Base-by-base conservation (phyloP, 2,888 invertebrate species). In the Leucophora obtusa region DNA sequence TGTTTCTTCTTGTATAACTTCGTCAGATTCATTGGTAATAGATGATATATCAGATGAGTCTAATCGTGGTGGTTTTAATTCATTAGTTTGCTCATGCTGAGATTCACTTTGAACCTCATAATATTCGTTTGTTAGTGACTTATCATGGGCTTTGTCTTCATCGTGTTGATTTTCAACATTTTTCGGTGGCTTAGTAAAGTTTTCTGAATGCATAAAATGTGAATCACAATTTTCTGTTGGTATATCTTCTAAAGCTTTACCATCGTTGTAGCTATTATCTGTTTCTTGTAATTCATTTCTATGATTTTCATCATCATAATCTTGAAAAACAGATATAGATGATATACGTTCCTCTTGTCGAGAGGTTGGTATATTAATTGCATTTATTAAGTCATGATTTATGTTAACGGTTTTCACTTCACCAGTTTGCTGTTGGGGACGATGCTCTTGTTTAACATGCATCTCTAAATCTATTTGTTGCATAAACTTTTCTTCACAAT, bases 371-470 rank as follows among this genome's bases (percentile, higher is more conserved):
- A 18, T 38, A 11, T 38, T 28, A 7, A 11, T 60, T 18, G 38
- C 9, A 21, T 51, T 58, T 18, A 18, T 17, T 56, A 5, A 9
- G 8, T 47, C 21, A 14, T 17, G 38, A 18, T 28, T n/a, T 24
- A 8, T 33, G 4, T 4, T 4, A 4, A 0, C 0, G 15, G n/a
- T 35, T 18, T 43, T 10, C 15, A 15, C 2, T 28, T 24, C n/a
- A 24, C 5, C 11, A 0, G 15, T 54, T 10, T 54, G 14, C 17
- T n/a, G 24, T 28, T 72, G n/a, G 10, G 14, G 7, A 18, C 60
- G 58, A 76, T 82, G 83, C 7, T 65, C 62, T 35, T 75, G 43
- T 28, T 70, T 38, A 10, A 83, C 74, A 58, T 83, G 83, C 15
- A 50, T 21, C 38, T 79, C 75, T 9, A 83, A 65, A 38, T 83